Evolutionary conservation across 1,140 invertebrate genomes (phyloP).

Genomic region (Dreissena rostriformis): DNA sequence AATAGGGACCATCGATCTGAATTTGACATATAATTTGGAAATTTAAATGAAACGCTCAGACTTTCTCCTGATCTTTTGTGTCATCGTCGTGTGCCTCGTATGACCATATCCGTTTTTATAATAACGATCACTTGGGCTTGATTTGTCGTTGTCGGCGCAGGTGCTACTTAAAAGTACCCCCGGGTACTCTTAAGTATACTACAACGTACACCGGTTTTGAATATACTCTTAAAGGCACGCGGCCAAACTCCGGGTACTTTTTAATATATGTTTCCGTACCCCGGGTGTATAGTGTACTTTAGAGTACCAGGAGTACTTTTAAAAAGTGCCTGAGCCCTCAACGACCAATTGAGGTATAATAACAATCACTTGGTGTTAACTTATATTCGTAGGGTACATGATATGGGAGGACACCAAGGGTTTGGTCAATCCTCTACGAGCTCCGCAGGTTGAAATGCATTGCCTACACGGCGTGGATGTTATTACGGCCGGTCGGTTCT

Average conservation of each 20-base stretch:
- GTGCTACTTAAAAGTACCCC: background rate
- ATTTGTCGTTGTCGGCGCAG: too few relatives aligned
- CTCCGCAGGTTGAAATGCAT: conserved; percentile 62
- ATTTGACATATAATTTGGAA: too few relatives aligned
- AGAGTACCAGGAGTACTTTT: too few relatives aligned
- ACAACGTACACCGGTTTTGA: conserved; percentile 92
- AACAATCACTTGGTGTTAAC: background rate
- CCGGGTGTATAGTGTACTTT: too few relatives aligned
- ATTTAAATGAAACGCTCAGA: too few relatives aligned
- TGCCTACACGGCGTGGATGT: conserved; percentile 90
- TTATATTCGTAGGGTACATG: conserved; percentile 52
- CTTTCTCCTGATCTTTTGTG: too few relatives aligned
- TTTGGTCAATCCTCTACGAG: conserved; percentile 53
- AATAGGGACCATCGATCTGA: too few relatives aligned
- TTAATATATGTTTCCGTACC: conserved; percentile 82
- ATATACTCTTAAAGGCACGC: conserved; percentile 87
- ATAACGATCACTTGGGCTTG: too few relatives aligned
- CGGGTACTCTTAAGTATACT: background rate
- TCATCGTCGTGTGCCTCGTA: too few relatives aligned
- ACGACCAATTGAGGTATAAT: background rate
- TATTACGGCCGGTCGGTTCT: conserved; percentile 86
- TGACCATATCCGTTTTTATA: too few relatives aligned
- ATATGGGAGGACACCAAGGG: conserved; percentile 63
- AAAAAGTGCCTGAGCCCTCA: background rate
- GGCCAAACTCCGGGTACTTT: conserved; percentile 87